Evolutionary conservation across 2,113 vertebrate genomes (phyloP).

Genomic region (Okapia johnstoni): DNA sequence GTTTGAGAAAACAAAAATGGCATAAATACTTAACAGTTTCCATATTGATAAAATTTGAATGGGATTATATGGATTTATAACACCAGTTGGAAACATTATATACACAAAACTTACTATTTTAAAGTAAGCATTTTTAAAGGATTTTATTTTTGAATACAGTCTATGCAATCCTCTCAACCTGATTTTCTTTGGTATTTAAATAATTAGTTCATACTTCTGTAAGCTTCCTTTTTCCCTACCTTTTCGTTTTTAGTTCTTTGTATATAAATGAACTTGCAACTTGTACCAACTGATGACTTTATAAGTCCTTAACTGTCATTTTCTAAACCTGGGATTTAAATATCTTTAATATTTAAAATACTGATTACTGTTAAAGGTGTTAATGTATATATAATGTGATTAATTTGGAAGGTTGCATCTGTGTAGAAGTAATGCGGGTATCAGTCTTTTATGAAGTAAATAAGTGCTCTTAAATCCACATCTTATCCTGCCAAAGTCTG

Average conservation of each 20-base stretch:
- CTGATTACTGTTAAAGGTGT: conserved; percentile 31
- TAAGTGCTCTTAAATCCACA: conserved; percentile 81
- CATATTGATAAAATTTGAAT: conserved; percentile 55
- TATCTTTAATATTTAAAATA: conserved; percentile 35
- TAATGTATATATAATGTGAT: conserved; percentile 1
- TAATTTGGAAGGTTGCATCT: conserved; percentile 28
- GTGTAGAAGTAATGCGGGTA: conserved; percentile 65
- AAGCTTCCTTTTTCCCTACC: not conserved
- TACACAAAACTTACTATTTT: conserved; percentile 66
- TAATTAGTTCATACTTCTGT: not conserved
- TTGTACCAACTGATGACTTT: conserved; percentile 18
- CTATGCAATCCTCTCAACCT: conserved; percentile 75
- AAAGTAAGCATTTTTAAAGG: conserved; percentile 54
- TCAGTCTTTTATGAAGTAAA: conserved; percentile 63
- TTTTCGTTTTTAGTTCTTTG: not conserved
- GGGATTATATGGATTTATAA: conserved; percentile 51
- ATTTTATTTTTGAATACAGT: conserved; percentile 67
- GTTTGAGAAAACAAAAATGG: not conserved
- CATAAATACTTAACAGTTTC: conserved; percentile 12
- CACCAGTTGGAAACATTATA: conserved; percentile 45
- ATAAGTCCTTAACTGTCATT: conserved; percentile 47
- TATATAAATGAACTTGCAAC: not conserved
- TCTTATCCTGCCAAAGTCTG: conserved; percentile 57
- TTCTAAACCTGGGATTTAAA: conserved; percentile 62
- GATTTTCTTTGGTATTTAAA: conserved; percentile 56